Evolutionary conservation across 2,888 invertebrate genomes (phyloP).

Genomic region (Pachycephus smyrnensis): DNA sequence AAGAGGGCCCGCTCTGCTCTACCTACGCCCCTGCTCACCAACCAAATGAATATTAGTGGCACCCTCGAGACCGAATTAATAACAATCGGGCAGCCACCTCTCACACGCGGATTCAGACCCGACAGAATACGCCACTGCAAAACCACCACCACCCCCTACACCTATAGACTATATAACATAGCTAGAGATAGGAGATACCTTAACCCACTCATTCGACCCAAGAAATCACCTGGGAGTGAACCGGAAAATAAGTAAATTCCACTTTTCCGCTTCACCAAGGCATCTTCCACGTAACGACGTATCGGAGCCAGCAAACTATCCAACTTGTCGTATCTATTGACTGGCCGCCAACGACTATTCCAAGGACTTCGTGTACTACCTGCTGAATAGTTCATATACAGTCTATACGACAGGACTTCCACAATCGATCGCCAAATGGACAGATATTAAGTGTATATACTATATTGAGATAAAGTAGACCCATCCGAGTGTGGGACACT

Average conservation of each 20-base stretch:
- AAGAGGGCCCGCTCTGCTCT: background rate
- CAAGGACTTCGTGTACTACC: background rate
- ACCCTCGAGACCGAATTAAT: conserved; percentile 63
- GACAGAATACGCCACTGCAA: background rate
- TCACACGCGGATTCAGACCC: conserved; percentile 1
- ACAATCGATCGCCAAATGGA: conserved; percentile 28
- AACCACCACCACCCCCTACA: conserved; percentile 6
- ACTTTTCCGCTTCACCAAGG: background rate
- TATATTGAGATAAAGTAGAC: conserved; percentile 31
- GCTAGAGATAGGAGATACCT: conserved; percentile 31
- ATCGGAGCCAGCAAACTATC: background rate
- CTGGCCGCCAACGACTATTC: background rate
- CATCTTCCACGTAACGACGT: background rate
- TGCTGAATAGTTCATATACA: background rate
- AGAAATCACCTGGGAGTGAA: background rate
- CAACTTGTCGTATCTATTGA: background rate
- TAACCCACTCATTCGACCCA: conserved; percentile 12
- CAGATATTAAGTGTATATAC: conserved; percentile 24
- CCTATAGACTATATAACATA: conserved; percentile 14
- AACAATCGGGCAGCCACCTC: conserved; percentile 45
- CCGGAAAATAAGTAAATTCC: background rate
- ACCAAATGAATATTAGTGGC: conserved; percentile 64
- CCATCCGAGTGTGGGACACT: conserved; percentile 20
- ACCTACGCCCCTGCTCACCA: conserved; percentile 38
- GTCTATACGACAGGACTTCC: conserved; percentile 13